These are phyloP conservation scores for Acipenser transmontanus DNA, from an alignment of 2,797 vertebrate genomes.

Conservation along the genomic window DNA sequence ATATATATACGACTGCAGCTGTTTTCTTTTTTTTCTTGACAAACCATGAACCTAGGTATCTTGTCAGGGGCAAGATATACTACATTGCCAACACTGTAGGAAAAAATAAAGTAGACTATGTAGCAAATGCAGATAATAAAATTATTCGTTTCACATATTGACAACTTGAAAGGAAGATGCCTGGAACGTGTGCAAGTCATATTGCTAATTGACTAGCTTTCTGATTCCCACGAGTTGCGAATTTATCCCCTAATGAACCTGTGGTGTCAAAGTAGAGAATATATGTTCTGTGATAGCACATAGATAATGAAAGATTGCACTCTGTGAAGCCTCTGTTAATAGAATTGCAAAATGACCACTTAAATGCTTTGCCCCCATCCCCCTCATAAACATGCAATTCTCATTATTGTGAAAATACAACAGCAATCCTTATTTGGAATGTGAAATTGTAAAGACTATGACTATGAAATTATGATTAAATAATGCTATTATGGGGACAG, in stretches of 20 bases:
- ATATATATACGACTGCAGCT: too few relatives aligned
- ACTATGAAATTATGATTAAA: slow-evolving; percentile 63
- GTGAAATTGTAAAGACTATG: slow-evolving; percentile 33
- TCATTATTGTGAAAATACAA: slow-evolving; percentile 42
- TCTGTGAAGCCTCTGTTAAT: slow-evolving; percentile 25
- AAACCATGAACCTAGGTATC: too few relatives aligned
- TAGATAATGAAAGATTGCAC: slow-evolving; percentile 20
- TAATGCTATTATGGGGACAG: slow-evolving; percentile 45
- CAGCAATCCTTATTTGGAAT: slow-evolving; percentile 31
- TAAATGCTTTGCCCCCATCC: slow-evolving; percentile 25
- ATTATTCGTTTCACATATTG: too few relatives aligned
- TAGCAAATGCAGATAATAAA: too few relatives aligned
- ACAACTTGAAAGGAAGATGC: too few relatives aligned
- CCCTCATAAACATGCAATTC: slow-evolving; percentile 44
- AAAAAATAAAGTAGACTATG: too few relatives aligned
- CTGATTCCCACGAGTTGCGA: too few relatives aligned
- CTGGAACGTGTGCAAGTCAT: too few relatives aligned
- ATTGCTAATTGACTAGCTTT: too few relatives aligned
- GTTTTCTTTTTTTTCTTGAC: too few relatives aligned
- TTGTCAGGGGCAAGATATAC: too few relatives aligned
- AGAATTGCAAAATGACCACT: slow-evolving; percentile 35
- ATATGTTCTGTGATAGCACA: neutral
- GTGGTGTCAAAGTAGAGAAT: slow-evolving; percentile 2
- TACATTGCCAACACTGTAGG: too few relatives aligned
- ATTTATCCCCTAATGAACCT: neutral